Evolutionary conservation across 1,140 invertebrate species (phyloP), one percentile per base, ranked within the genome.

Genomic region (Armadillidium nasatum): DNA sequence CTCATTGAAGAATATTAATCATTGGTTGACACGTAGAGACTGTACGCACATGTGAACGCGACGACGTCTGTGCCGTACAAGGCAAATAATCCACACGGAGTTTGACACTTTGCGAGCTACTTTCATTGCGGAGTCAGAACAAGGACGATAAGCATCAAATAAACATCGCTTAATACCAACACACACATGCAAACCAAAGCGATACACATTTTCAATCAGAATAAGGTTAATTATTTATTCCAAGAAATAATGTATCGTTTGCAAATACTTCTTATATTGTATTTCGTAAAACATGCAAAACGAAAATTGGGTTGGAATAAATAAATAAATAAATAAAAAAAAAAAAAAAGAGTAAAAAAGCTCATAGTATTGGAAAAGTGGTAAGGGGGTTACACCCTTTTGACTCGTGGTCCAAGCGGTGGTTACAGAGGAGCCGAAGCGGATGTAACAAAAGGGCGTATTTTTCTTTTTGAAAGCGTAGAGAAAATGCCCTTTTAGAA

Each of bases 361-460:
- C 69, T 33, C n/a, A 66, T 71, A 78, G 71, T 72, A 71, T 15
- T 44, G 44, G 73, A 72, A 71, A 74, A 46, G 73, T 71, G 43
- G 69, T n/a, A 73, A 73, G 76, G 22, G 72, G 76, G 13, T 72
- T 78, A 74, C 71, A 73, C 69, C 76, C 67, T 44, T 74, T 11
- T 66, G 73, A 73, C 73, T 22, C 74, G 77, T 74, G 77, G 74
- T 71, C 77, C 71, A 71, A 71, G 72, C 75, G 74, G 77, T 78
- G 77, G 77, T 78, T 78, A 78, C 77, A 78, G 74, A 78, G 77
- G 77, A 78, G 77, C 74, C 67, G 60, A 22, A 74, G 74, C 77
- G 77, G 77, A 70, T 74, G 74, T 70, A 74, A 78, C 74, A 78
- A 78, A 78, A 74, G 77, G 74, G 75, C 74, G 73, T 73, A 75